phyloP scores from a whole-genome alignment of 2,888 invertebrate genomes.

The Hesperia comma region DNA sequence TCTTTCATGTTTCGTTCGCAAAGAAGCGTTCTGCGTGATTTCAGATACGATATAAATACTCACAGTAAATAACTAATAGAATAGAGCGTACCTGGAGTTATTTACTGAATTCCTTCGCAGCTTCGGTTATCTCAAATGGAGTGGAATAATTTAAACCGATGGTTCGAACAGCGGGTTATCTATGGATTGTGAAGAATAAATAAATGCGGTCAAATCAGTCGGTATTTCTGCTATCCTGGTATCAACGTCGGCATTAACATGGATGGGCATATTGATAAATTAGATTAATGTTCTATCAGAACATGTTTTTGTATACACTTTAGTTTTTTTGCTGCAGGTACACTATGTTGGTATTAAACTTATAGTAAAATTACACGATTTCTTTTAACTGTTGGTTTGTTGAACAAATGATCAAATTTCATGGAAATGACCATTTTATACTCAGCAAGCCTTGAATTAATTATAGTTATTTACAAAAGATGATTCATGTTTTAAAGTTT shows the following conservation, averaged over 20 bases:
- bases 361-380: too few species aligned
- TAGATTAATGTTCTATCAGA: slow-evolving; percentile 14
- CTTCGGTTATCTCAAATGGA: slow-evolving; percentile 41
- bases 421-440: too few species aligned
- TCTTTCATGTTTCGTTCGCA: slow-evolving; percentile 66
- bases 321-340: too few species aligned
- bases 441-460: too few species aligned
- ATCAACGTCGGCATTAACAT: slow-evolving; percentile 14
- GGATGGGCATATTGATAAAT: slow-evolving; percentile 8
- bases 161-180: slow-evolving; percentile 42
- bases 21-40: slow-evolving; percentile 66
- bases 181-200: slow-evolving; percentile 40
- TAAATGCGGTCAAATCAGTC: slow-evolving; percentile 27
- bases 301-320: background rate
- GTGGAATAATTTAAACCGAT: slow-evolving; percentile 42
- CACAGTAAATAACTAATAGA: slow-evolving; percentile 41
- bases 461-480: too few species aligned
- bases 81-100: slow-evolving; percentile 27
- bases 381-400: too few species aligned
- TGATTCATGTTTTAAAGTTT: too few species aligned
- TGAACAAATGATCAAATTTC: too few species aligned
- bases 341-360: too few species aligned
- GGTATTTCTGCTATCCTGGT: slow-evolving; percentile 14
- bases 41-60: slow-evolving; percentile 57
- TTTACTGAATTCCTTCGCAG: slow-evolving; percentile 40